Conservation (phyloP, 2,888 invertebrate genomes). For the Tridacna gigas region DNA sequence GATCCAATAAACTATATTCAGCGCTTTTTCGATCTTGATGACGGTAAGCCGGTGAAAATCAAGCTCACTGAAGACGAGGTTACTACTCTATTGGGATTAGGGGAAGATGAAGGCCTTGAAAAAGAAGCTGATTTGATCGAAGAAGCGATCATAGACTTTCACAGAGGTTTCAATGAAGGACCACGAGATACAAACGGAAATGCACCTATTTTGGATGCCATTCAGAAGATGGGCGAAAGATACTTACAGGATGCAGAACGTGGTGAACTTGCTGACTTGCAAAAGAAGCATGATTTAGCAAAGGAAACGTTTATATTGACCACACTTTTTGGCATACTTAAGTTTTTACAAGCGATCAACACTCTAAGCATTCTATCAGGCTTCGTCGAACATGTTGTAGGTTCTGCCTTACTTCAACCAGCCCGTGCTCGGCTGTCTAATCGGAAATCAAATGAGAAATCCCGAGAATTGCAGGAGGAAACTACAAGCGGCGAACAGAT, state of each 20-base stretch:
- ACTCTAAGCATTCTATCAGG: not conserved
- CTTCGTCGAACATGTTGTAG: not conserved
- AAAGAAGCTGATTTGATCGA: constrained; percentile 31
- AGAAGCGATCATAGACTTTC: constrained; percentile 48
- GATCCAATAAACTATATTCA: constrained; percentile 35
- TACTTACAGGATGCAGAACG: not conserved
- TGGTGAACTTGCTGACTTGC: constrained; percentile 6
- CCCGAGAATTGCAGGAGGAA: no score
- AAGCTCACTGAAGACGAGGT: constrained; percentile 31
- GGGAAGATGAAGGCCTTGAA: constrained; percentile 39
- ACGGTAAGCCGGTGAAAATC: constrained; percentile 17
- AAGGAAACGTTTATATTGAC: not conserved
- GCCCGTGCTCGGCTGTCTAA: no score
- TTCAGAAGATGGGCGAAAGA: not conserved
- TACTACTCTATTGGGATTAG: constrained; percentile 25
- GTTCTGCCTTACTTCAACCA: not conserved
- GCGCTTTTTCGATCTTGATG: constrained; percentile 39
- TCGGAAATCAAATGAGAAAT: no score
- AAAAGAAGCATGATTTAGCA: not conserved
- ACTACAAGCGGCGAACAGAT: no score
- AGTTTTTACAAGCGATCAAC: not conserved
- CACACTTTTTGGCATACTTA: not conserved
- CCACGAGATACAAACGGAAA: constrained; percentile 30
- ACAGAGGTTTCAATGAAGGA: constrained; percentile 42
- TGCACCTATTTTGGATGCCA: constrained; percentile 27